Evolutionary conservation across 2,797 vertebrate species (phyloP), one percentile per base, ranked within the genome.

Genomic region (Neosalanx taihuensis): DNA sequence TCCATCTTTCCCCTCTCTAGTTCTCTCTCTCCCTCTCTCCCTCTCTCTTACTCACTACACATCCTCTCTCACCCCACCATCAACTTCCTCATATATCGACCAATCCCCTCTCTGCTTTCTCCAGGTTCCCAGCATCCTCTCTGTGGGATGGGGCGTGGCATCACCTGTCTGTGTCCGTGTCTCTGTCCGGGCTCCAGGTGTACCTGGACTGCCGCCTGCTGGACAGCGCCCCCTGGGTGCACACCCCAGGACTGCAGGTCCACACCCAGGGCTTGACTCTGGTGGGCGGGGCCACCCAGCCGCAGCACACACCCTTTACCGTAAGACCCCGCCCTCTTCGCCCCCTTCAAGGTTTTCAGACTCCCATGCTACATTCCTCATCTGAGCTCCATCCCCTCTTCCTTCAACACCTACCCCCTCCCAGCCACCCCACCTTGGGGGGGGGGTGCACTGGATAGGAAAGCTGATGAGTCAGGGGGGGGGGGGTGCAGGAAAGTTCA

Each of bases 281-380:
- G 7, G 12, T 74, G 74, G 84, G 78, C 59, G 83, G 81, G 69
- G 79, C 63, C 49, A 37, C n/a, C 4, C 30, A 2, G 69, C 69
- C 64, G 60, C 68, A 70, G 51, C 72, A 69, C 78, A 78, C 79
- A 51, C 72, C 78, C 68, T 87, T 90, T 89, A 88, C 87, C 18
- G 87, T 89, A 88, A 92, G 68, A 61, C 46, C 58, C 30, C 41
- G 13, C 26, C 20, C 57, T 60, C 79, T 65, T 67, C 61, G 31
- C 75, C 46, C 65, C 23, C 1, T 26, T 60, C 60, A 41, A 23
- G 15, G 82, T 89, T 82, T 86, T 92, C 82, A 83, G 72, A 88
- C 73, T 73, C 70, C 65, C 41, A 5, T 91, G 91, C 64, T 77
- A 92, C 81, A 93, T 93, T 93, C 90, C 92, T 90, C 92, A 92